phyloP scores from a whole-genome alignment of 2,797 vertebrate species.

The Taeniopygia guttata region DNA sequence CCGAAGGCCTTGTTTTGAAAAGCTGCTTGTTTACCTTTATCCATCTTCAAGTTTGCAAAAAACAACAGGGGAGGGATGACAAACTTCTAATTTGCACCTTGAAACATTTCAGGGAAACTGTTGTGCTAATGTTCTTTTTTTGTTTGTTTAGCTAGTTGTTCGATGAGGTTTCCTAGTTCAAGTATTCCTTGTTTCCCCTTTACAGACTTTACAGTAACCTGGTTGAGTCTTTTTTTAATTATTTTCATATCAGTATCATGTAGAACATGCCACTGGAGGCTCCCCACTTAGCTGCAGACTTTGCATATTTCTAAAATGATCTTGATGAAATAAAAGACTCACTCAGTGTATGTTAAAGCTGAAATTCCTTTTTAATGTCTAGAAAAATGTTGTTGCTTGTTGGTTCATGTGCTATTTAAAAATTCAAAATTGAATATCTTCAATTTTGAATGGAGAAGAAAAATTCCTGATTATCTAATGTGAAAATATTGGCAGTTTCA shows the following conservation, averaged over 20 bases:
- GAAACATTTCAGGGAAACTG: constrained; percentile 78
- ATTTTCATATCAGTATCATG: background rate
- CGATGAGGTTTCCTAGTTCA: constrained; percentile 38
- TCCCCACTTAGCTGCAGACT: background rate
- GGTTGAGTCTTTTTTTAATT: background rate
- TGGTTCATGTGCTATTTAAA: background rate
- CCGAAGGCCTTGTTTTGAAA: constrained; percentile 71
- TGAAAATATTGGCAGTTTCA: background rate
- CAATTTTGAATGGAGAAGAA: background rate
- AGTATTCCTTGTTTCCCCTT: background rate
- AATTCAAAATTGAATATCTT: background rate
- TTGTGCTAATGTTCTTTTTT: constrained; percentile 55
- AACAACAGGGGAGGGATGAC: constrained; percentile 37
- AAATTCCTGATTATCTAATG: background rate
- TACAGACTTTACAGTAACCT: constrained; percentile 6
- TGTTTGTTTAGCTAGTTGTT: constrained; percentile 1
- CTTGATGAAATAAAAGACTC: background rate
- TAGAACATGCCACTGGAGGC: background rate
- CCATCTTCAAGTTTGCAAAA: constrained; percentile 49
- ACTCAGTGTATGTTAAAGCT: constrained; percentile 14
- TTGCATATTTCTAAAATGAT: background rate
- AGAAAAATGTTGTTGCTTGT: background rate
- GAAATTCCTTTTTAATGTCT: background rate
- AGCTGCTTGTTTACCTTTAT: constrained; percentile 66
- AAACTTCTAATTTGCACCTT: constrained; percentile 70